Evolutionary conservation across 2,888 invertebrate species (phyloP), one percentile per base, ranked within the genome.

Genomic region (Elmis aenea): DNA sequence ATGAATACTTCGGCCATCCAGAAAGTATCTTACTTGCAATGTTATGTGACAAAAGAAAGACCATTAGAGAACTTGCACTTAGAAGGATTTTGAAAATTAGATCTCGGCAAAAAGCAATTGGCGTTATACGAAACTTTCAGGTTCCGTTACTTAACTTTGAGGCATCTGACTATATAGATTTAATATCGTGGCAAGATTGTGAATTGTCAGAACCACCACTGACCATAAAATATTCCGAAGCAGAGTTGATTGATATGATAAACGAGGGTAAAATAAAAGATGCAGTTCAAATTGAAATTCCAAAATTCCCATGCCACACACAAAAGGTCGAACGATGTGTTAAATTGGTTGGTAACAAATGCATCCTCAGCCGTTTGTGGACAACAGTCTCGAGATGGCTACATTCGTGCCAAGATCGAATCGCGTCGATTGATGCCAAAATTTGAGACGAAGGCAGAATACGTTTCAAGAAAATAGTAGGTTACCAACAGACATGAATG

Each of bases 11-110:
- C 16, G 20, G 18, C 24, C 25, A 28, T 36, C 46, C 49, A 3
- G 56, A 57, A 43, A 57, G 52, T 27, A n/a, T 55, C 27, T 33
- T 57, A 15, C 15, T 55, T n/a, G 48, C 49, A 12, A 52, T 54
- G 52, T 23, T 52, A 12, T 36, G 34, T 5, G 54, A 57, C 31
- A 9, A 33, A 2, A 22, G 40, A 15, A 24, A 25, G 11, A 45
- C 54, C 24, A 45, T 55, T 29, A 27, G 51, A 34, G 51, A 54
- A 22, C 25, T 54, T 5, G 53, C 47, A n/a, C 36, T 48, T 2
- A 37, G 53, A 6, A 39, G 52, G 8, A 50, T 55, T 27, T 28
- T 51, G 24, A 51, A 51, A 36, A 42, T 46, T 20, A 30, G 49
- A 22, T 16, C 2, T 13, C n/a, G n/a, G n/a, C n/a, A n/a, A n/a